A percentile compares a stretch with the other conserved stretches of the same genome.
Conservation (phyloP, 2,888 invertebrate species). For the Aleiodes alternator region DNA sequence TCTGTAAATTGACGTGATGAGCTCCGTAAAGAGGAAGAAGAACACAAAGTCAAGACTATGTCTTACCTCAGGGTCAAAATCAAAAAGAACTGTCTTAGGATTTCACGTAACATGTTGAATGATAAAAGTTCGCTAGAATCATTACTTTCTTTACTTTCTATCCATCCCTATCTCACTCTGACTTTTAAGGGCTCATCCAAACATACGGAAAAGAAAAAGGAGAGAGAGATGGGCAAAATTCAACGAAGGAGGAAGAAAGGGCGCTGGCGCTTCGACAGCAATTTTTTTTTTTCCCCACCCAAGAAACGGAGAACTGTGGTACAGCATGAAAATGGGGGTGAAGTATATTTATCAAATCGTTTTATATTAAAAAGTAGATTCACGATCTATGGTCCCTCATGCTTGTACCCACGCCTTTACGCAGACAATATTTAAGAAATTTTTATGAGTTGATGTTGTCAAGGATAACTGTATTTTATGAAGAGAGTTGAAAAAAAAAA, state of each 20-base stretch:
- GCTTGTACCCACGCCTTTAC: background rate
- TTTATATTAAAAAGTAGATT: slow-evolving; percentile 63
- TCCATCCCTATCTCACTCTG: background rate
- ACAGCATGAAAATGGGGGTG: slow-evolving; percentile 22
- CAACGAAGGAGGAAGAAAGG: slow-evolving; percentile 4
- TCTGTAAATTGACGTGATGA: slow-evolving; percentile 36
- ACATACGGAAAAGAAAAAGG: background rate
- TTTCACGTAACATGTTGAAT: slow-evolving; percentile 57
- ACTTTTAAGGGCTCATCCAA: slow-evolving; percentile 10
- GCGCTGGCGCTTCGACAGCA: slow-evolving; percentile 34
- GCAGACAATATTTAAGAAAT: slow-evolving; percentile 40
- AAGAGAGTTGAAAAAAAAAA: no score
- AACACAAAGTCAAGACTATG: slow-evolving; percentile 16
- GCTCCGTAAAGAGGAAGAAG: slow-evolving; percentile 13
- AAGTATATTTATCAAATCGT: slow-evolving; percentile 64
- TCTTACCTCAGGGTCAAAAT: slow-evolving; percentile 48
- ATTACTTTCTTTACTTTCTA: slow-evolving; percentile 42
- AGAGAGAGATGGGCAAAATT: slow-evolving; percentile 3
- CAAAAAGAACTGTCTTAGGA: slow-evolving; percentile 58
- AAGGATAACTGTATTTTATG: no score
- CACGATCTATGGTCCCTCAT: slow-evolving; percentile 44
- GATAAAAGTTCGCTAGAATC: slow-evolving; percentile 58
- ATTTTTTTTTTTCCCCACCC: slow-evolving; percentile 7
- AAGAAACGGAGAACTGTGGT: slow-evolving; percentile 32
- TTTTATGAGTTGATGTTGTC: slow-evolving; percentile 27